Conservation (phyloP, 2,113 vertebrate species). For the Meles meles region DNA sequence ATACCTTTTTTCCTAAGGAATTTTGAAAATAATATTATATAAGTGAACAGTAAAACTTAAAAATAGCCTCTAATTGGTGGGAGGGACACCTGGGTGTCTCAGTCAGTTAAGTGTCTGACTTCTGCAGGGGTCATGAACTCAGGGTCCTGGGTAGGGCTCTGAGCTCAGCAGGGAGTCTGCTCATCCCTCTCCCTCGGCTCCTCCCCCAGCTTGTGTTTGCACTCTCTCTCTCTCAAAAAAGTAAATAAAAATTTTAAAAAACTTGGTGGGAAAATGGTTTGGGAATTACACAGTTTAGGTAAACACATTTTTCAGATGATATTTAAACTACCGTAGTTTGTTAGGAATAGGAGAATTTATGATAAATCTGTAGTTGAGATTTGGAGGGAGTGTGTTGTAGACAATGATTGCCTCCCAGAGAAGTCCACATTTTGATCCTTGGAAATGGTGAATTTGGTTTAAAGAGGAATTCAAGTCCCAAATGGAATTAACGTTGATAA, state of each 20-base stretch:
- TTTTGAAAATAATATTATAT: neutral
- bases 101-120: neutral
- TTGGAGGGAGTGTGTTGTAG: neutral
- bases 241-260: neutral
- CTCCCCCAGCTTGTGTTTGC: neutral
- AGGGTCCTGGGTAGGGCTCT: neutral
- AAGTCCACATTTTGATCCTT: neutral
- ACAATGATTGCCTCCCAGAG: neutral
- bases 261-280: neutral
- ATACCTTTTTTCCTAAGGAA: neutral
- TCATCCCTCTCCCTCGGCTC: neutral
- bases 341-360: neutral
- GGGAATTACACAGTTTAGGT: neutral
- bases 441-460: neutral
- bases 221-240: neutral
- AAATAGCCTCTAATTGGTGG: neutral
- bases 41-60: neutral
- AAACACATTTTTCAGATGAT: neutral
- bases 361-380: neutral
- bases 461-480: neutral
- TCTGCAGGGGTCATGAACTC: neutral
- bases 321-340: neutral
- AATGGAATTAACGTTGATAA: neutral
- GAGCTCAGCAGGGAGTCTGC: neutral
- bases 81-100: neutral